A percentile compares a stretch with the other conserved stretches of the same genome.
Evolutionary conservation across 2,113 vertebrate species (phyloP).

Genomic region (Nycticebus coucang): DNA sequence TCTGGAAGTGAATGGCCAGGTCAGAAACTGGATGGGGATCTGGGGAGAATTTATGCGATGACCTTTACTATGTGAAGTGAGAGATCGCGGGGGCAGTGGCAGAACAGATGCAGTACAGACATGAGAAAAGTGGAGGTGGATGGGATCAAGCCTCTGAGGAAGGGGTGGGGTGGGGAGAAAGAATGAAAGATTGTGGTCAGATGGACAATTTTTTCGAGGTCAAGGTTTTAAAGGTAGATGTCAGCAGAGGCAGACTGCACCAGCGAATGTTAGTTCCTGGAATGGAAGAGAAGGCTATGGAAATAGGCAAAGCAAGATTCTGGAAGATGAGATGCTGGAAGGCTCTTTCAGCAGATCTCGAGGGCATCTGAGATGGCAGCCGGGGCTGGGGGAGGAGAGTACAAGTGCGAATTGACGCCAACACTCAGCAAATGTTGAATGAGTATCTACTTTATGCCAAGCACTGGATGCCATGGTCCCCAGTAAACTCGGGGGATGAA

Average conservation of each 20-base stretch:
- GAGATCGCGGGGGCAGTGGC: background rate
- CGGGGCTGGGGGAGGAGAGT: conserved; percentile 13
- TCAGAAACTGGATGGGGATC: background rate
- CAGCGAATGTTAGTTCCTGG: background rate
- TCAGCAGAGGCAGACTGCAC: background rate
- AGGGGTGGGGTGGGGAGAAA: background rate
- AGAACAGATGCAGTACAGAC: background rate
- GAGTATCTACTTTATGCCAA: conserved; percentile 32
- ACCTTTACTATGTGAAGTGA: background rate
- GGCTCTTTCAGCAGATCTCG: conserved; percentile 14
- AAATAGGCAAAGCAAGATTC: background rate
- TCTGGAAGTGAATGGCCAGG: background rate
- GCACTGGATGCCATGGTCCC: background rate
- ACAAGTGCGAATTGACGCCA: background rate
- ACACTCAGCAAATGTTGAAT: conserved; percentile 15
- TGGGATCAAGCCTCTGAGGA: conserved; percentile 14
- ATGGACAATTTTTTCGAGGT: background rate
- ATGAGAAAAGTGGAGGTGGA: background rate
- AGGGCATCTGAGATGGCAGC: conserved; percentile 43
- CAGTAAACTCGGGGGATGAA: background rate
- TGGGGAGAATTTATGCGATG: background rate
- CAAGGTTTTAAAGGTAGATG: background rate
- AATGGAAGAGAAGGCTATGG: background rate
- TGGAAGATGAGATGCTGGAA: conserved; percentile 37
- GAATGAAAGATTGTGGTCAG: background rate